A percentile compares a stretch with the other conserved stretches of the same genome.
These are phyloP conservation scores for Hypocryptadius cinnamomeus DNA, from an alignment of 2,113 vertebrate genomes.

Conservation along the genomic window DNA sequence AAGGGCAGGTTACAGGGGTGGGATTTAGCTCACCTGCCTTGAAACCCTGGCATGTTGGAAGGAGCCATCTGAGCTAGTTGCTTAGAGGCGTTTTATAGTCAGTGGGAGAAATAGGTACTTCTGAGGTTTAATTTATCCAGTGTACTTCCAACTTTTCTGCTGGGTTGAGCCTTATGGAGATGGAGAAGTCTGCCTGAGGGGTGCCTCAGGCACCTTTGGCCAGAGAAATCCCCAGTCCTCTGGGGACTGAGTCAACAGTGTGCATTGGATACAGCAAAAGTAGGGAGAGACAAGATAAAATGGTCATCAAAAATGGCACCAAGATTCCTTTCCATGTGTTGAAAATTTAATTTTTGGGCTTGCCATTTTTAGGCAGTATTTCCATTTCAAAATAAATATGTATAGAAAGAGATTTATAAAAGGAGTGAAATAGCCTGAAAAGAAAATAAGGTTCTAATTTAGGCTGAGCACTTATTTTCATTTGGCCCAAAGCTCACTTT, in stretches of 20 bases:
- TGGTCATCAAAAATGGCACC: not conserved
- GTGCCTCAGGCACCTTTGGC: fast-evolving
- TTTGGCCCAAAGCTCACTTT: not conserved
- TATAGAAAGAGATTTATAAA: not conserved
- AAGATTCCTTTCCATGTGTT: not conserved
- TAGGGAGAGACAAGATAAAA: not conserved
- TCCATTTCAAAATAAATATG: not conserved
- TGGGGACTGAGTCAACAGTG: not conserved
- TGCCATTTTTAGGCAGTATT: not conserved
- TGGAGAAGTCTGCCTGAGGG: not conserved
- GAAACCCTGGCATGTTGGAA: not conserved
- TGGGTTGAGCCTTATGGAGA: not conserved
- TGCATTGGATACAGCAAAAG: not conserved
- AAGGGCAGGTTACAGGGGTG: not conserved
- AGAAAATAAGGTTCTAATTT: not conserved
- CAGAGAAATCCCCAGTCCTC: not conserved
- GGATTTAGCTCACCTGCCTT: not conserved
- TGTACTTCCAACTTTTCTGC: not conserved
- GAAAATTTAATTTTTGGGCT: not conserved
- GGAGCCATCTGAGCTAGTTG: not conserved
- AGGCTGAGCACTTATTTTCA: not conserved
- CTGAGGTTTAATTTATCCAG: not conserved
- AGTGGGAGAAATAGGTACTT: not conserved
- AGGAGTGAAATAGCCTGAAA: not conserved
- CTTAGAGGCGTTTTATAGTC: not conserved